Evolutionary conservation across 2,113 vertebrate genomes (phyloP).

Genomic region (Odontesthes bonariensis): DNA sequence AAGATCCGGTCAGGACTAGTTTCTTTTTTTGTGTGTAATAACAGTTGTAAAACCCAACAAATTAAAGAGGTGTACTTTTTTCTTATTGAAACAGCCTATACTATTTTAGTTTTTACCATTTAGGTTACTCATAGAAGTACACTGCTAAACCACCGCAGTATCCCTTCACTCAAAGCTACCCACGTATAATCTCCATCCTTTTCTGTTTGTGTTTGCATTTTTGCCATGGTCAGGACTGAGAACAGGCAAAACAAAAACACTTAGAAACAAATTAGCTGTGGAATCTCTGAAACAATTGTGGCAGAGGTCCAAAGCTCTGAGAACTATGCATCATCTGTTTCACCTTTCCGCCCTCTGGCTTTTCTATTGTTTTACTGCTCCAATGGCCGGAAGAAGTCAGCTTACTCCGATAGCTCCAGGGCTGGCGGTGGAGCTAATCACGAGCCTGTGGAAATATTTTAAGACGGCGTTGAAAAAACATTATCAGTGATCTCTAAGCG

Average conservation of each 20-base stretch:
- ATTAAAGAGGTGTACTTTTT: too few relatives aligned
- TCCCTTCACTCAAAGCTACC: background rate
- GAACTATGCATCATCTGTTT: conserved; percentile 44
- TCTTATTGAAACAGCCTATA: too few relatives aligned
- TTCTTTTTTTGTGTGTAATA: too few relatives aligned
- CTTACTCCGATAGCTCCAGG: conserved; percentile 32
- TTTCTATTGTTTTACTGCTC: conserved; percentile 66
- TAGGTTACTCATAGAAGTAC: too few relatives aligned
- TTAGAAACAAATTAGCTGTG: conserved; percentile 24
- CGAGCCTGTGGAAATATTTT: conserved; percentile 39
- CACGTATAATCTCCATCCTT: background rate
- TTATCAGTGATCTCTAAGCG: conserved; percentile 23
- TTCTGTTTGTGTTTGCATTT: conserved; percentile 14
- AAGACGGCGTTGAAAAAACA: conserved; percentile 31
- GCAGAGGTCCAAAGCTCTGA: conserved; percentile 38
- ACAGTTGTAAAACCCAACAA: too few relatives aligned
- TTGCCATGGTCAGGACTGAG: background rate
- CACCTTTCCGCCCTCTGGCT: conserved; percentile 46
- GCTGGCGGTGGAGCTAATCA: conserved; percentile 40
- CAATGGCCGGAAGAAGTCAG: conserved; percentile 67
- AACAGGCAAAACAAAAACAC: conserved; percentile 37
- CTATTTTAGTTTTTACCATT: too few relatives aligned
- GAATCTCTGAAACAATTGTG: conserved; percentile 59
- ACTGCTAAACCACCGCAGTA: background rate
- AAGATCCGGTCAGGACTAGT: too few relatives aligned